Evolutionary conservation across 2,797 vertebrate genomes (phyloP).

Genomic region (Mormyrus proboscirostris): DNA sequence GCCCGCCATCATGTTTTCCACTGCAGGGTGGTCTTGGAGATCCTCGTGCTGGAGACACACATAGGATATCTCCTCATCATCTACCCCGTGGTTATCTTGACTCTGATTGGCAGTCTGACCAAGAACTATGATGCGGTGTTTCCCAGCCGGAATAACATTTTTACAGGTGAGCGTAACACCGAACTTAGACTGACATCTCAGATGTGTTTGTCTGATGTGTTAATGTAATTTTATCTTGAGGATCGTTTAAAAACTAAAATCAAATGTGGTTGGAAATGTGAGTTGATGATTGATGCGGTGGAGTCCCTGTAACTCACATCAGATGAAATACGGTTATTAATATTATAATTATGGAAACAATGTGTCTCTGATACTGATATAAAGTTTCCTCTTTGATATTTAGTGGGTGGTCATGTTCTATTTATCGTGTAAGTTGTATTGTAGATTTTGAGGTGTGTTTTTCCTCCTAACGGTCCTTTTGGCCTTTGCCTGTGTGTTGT

Average conservation of each 20-base stretch:
- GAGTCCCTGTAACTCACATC: background rate
- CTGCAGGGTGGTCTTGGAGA: slow-evolving; percentile 68
- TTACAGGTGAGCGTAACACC: slow-evolving; percentile 51
- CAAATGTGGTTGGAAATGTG: background rate
- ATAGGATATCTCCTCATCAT: slow-evolving; percentile 66
- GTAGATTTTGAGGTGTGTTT: background rate
- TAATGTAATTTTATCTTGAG: background rate
- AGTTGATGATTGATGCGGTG: background rate
- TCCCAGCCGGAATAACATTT: slow-evolving; percentile 45
- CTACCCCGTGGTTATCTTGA: slow-evolving; percentile 69
- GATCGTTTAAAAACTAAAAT: background rate
- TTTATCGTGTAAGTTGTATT: background rate
- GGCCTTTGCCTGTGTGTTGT: slow-evolving; percentile 43
- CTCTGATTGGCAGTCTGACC: slow-evolving; percentile 55
- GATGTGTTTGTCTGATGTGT: background rate
- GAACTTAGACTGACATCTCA: background rate
- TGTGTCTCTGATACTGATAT: background rate
- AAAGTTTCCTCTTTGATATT: background rate
- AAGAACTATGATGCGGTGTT: slow-evolving; percentile 49
- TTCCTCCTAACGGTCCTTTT: slow-evolving; percentile 47
- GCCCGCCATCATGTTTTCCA: background rate
- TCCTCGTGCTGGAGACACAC: slow-evolving; percentile 62
- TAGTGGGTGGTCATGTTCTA: background rate
- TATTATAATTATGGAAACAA: background rate
- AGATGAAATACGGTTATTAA: background rate